phyloP scores from a whole-genome alignment of 2,113 vertebrate species.

The Syngnathoides biaculeatus region DNA sequence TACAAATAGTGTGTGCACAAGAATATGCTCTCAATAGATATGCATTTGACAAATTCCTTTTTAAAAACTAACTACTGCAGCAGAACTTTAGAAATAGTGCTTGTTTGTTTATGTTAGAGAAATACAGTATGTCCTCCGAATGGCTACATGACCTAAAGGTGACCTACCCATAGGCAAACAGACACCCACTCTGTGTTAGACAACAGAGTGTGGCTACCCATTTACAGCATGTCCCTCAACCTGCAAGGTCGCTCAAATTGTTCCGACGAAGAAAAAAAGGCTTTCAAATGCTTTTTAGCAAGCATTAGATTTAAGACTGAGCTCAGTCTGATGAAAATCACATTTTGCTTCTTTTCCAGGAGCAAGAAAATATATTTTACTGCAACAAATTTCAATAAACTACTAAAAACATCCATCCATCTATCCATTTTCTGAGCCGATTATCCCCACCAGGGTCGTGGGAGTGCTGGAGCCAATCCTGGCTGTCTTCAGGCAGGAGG shows the following conservation, averaged over 20 bases:
- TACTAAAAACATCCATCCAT: too few species aligned
- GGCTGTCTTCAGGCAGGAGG: too few species aligned
- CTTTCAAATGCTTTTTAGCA: not conserved
- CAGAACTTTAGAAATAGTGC: conserved; percentile 10
- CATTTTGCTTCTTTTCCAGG: too few species aligned
- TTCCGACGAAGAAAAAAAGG: not conserved
- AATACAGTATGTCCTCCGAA: conserved; percentile 19
- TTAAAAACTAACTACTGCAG: not conserved
- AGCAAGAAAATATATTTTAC: too few species aligned
- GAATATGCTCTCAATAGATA: not conserved
- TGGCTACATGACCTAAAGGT: conserved; percentile 2
- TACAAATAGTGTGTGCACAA: not conserved
- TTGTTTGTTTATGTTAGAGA: conserved; percentile 28
- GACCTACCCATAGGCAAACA: not conserved
- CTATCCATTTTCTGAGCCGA: too few species aligned
- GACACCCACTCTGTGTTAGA: not conserved
- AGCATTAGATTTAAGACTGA: not conserved
- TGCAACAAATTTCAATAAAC: too few species aligned
- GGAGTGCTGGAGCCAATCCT: too few species aligned
- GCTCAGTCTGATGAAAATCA: not conserved
- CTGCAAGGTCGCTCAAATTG: not conserved
- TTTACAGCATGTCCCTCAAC: not conserved
- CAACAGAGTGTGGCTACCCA: not conserved
- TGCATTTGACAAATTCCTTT: too few species aligned
- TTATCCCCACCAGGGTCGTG: too few species aligned